Conservation (phyloP, 2,113 vertebrate genomes). For the Hemicordylus capensis region DNA sequence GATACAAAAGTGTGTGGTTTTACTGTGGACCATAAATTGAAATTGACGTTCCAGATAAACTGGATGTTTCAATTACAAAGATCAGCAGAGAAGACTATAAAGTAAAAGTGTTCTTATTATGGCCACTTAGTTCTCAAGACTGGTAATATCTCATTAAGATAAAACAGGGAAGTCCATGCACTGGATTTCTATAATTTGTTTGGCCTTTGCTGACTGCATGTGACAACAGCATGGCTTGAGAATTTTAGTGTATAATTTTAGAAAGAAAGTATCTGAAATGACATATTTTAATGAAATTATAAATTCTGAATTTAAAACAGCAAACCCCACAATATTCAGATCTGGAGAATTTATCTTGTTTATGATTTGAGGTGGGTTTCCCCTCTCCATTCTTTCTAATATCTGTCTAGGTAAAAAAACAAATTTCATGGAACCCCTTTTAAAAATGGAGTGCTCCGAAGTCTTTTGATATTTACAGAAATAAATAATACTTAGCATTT, state of each 20-base stretch:
- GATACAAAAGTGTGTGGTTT: rapidly evolving
- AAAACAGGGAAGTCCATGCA: slow-evolving; percentile 33
- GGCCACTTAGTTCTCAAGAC: neutral
- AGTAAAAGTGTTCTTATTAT: rapidly evolving
- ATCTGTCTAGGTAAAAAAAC: neutral
- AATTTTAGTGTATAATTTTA: slow-evolving; percentile 55
- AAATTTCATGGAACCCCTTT: too few species aligned
- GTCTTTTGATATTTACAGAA: neutral
- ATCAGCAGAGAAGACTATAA: slow-evolving; percentile 39
- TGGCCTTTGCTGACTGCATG: slow-evolving; percentile 22
- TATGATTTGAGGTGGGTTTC: neutral
- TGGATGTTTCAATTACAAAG: neutral
- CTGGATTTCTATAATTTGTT: slow-evolving; percentile 24
- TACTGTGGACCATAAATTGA: neutral
- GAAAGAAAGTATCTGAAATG: too few species aligned
- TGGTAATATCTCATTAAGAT: slow-evolving; percentile 25
- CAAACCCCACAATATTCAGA: slow-evolving; percentile 31
- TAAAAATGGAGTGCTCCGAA: neutral
- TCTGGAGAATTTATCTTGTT: slow-evolving; percentile 25
- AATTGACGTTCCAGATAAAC: neutral
- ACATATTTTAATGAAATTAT: slow-evolving; percentile 64
- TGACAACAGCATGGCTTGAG: slow-evolving; percentile 40
- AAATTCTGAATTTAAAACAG: slow-evolving; percentile 46
- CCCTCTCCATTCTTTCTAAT: neutral
- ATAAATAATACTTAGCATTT: neutral